Evolutionary conservation across 2,113 vertebrate species (phyloP), one percentile per base, ranked within the genome.

Genomic region (Xiphias gladius): DNA sequence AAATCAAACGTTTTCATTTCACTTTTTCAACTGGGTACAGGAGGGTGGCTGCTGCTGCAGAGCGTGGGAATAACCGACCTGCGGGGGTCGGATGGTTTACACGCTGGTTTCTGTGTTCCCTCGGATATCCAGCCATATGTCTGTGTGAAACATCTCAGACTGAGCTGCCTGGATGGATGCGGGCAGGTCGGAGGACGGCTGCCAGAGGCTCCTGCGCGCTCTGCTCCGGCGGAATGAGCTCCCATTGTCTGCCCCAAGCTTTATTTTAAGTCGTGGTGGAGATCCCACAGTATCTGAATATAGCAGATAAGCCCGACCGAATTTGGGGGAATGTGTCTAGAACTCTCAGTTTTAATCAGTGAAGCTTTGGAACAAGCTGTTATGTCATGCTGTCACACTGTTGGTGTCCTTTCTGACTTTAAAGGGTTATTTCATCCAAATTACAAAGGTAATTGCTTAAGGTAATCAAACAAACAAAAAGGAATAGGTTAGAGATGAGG

Each of bases 1-100:
- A 89, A 89, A 92, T 82, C 26, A 67, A 89, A 81, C 35, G 37
- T 75, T 95, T 83, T 95, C 93, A 91, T 91, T 92, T 93, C 93
- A 91, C 89, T 92, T 92, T 91, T 93, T 88, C 68, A 66, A 82
- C 66, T 57, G 59, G 76, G 16, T 76, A 67, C 52, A 76, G 72
- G 41, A 77, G 80, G 78, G 66, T 70, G 78, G 76, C 41, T 71
- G 55, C 65, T 1, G 12, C 68, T 52, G 30, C 30, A 13, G 79
- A 83, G 70, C 61, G 78, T 90, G 76, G 67, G 73, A 81, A 81
- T 1, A 55, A 11, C 43, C 13, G 9, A 52, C 0, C 7, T 8
- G 24, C 73, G 6, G 17, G 22, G 68, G 62, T 68, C 67, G 75
- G 65, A 65, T 79, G 52, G 32, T 79, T 63, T 79, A 73, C 54